phyloP scores from a whole-genome alignment of 2,113 vertebrate genomes.

The Pelvicachromis taeniatus region DNA sequence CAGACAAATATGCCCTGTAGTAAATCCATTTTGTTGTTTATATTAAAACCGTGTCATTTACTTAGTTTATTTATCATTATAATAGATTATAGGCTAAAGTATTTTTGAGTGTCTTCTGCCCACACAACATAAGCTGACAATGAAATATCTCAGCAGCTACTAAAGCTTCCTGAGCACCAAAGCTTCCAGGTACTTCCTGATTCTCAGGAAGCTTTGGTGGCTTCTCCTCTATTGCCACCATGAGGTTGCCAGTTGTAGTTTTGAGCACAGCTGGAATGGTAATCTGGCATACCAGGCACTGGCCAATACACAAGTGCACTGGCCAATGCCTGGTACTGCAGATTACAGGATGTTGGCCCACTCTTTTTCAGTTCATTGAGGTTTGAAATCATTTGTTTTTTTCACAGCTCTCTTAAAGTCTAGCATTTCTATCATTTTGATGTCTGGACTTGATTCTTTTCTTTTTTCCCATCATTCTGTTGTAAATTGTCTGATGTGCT shows the following conservation, averaged over 20 bases:
- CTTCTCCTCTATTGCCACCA: background rate
- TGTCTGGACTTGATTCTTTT: background rate
- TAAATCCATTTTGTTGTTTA: background rate
- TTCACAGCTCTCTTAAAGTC: background rate
- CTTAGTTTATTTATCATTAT: background rate
- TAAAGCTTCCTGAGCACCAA: background rate
- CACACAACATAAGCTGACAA: background rate
- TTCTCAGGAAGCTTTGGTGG: background rate
- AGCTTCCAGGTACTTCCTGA: background rate
- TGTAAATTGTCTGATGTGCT: background rate
- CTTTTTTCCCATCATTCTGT: background rate
- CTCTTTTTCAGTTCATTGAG: background rate
- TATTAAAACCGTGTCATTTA: background rate
- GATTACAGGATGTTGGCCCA: accelerated
- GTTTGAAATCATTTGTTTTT: background rate
- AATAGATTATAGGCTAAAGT: background rate
- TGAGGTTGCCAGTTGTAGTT: background rate
- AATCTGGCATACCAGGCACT: background rate
- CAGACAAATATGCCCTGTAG: background rate
- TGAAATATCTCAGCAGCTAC: background rate
- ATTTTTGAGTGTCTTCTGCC: background rate
- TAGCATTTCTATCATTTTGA: background rate
- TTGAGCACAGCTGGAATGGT: background rate
- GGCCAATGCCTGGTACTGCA: background rate
- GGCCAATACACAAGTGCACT: background rate